Conservation (phyloP, 2,797 vertebrate species). For the Okamejei kenojei region DNA sequence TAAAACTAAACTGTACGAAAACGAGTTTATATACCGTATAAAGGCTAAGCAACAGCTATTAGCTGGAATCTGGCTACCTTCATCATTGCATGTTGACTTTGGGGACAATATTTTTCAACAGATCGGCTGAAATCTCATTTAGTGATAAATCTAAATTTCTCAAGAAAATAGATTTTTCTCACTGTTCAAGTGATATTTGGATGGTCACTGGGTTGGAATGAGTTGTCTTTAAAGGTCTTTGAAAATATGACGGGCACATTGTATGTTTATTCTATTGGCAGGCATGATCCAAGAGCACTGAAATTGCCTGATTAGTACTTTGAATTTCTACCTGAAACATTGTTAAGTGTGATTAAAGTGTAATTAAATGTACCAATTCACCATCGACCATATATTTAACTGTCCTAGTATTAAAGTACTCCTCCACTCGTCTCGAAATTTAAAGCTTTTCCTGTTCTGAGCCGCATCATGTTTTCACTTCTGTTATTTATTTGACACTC, state of each 20-base stretch:
- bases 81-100: neutral
- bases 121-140: neutral
- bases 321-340: neutral
- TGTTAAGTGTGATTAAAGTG: neutral
- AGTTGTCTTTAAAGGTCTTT: neutral
- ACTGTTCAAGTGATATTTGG: neutral
- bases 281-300: neutral
- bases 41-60: neutral
- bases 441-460: no score
- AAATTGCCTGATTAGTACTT: neutral
- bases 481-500: no score
- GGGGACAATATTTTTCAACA: neutral
- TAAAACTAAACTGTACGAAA: neutral
- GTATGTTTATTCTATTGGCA: neutral
- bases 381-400: neutral
- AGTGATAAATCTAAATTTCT: neutral
- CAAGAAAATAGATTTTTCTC: neutral
- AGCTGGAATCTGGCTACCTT: neutral
- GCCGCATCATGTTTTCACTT: no score
- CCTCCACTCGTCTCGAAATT: neutral
- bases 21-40: neutral
- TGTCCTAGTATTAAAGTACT: neutral
- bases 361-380: neutral
- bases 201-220: neutral
- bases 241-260: neutral